Evolutionary conservation across 2,888 invertebrate genomes (phyloP), one percentile per base, ranked within the genome.

Genomic region (Zeuzera pyrina): DNA sequence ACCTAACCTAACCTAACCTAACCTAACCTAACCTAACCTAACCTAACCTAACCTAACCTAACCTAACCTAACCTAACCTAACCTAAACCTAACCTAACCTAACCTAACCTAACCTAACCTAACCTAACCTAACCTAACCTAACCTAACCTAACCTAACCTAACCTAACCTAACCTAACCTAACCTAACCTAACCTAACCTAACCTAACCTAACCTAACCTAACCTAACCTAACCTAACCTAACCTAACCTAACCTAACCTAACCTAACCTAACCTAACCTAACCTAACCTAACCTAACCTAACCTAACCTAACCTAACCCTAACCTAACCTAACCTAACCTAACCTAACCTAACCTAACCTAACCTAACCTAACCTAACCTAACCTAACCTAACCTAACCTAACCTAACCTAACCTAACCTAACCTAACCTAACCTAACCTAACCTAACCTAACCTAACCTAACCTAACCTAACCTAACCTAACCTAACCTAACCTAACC

Each of bases 391-490:
- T 43, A 41, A 39, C 41, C 41, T 41, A 41, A 41, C 43, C 43
- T 43, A 39, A 39, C 41, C 41, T 41, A 39, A 41, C 41, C 43
- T 41, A 39, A 39, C 42, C 38, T 42, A 38, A 42, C 39, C 39
- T 39, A 38, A 39, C 37, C 42, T 39, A 42, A 39, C 39, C 39
- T 42, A 39, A 39, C 42, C 42, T 42, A 39, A 39, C 39, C 42
- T 42, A 39, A 39, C 39, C 38, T 42, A 38, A 37, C 39, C 39
- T 39, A 39, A 39, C 42, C 42, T 42, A 35, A 37, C 42, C 42
- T 42, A 35, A 37, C 37, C 39, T 39, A 34, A 34, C 35, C 35
- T 36, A 32, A 35, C 34, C 33, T 30, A 28, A 13, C 33, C 30
- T 34, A 30, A 33, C 32, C 34, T 33, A 33, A 29, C 28, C 34